Evolutionary conservation across 2,113 vertebrate species (phyloP), one percentile per base, ranked within the genome.

Genomic region (Lethenteron reissneri): DNA sequence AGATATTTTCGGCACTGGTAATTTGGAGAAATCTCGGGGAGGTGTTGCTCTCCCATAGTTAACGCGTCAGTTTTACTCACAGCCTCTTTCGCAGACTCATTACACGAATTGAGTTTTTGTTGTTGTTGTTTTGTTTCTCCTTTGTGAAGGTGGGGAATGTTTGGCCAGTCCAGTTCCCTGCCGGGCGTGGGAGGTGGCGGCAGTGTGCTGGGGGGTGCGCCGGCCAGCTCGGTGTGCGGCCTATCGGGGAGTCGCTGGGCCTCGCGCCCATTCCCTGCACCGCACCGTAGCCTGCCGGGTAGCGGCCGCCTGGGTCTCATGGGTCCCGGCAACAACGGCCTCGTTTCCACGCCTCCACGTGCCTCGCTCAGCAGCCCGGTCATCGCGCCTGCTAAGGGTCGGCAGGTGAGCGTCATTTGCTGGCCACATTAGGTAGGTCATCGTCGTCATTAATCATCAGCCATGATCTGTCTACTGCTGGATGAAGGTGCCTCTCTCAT

Each of bases 91-190:
- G 41, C 41, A 41, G 41, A 41, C 41, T 41, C 41, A 41, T 41
- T 41, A 6, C 41, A 41, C 41, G 5, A 41, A 41, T 41, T 41
- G 41, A 41, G 41, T 41, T 41, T 41, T 41, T 41, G 41, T 41
- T 8, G 25, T 1, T 0, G 1, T 25, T 73, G 12, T 64, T 11
- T 56, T 1, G 2, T 1, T 3, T 0, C 7, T 70, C 58, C 75
- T 14, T 72, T 25, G 1, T 79, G 58, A 21, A 92, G 88, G 76
- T 88, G 91, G 13, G 84, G 85, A 60, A 10, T 68, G 25, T 95
- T 95, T 70, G 88, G 91, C 72, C 94, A 97, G 79, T 99, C 94
- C 4, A 99, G 88, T 83, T 97, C 94, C 56, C 83, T 97, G 56
- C 92, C 92, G 2, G 89, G 87, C 41, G 78, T 87, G 7, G 81